A percentile compares a stretch with the other conserved stretches of the same genome.
These are phyloP conservation scores for Scaptomyza caliginosa DNA, from an alignment of 2,888 invertebrate species.

Conservation along the genomic window DNA sequence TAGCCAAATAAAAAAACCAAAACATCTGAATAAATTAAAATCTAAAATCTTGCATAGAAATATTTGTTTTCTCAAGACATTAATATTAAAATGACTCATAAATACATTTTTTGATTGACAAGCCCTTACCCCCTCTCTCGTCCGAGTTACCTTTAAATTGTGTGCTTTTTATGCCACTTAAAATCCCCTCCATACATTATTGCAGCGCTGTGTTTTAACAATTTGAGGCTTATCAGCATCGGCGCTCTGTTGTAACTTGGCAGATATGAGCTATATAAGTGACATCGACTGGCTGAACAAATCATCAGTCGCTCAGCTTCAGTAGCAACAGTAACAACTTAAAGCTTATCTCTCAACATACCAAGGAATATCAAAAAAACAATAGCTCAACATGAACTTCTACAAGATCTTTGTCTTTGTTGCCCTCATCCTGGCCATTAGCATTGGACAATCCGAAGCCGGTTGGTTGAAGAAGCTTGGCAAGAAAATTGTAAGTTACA, in stretches of 20 bases:
- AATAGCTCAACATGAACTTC: conserved; percentile 59
- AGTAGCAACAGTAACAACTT: conserved; percentile 5
- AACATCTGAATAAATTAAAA: neutral
- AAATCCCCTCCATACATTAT: conserved; percentile 20
- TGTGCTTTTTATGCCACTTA: conserved; percentile 22
- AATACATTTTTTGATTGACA: neutral
- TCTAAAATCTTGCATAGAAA: neutral
- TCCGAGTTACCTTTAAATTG: neutral
- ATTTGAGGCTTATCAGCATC: neutral
- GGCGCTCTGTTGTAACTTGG: neutral
- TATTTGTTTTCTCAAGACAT: neutral
- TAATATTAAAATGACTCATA: conserved; percentile 7
- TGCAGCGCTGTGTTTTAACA: neutral
- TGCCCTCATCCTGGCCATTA: conserved; percentile 68
- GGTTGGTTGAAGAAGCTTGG: conserved; percentile 74
- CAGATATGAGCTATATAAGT: conserved; percentile 20
- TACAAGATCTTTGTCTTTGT: conserved; percentile 65
- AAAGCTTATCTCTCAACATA: neutral
- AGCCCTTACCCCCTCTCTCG: neutral
- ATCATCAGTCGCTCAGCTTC: conserved; percentile 34
- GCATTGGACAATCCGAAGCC: conserved; percentile 71
- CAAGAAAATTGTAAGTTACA: conserved; percentile 79
- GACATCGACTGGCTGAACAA: neutral
- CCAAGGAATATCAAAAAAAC: neutral
- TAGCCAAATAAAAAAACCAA: neutral